Base-by-base conservation (phyloP, 1,140 invertebrate genomes). In the Stegodyphus dumicola region DNA sequence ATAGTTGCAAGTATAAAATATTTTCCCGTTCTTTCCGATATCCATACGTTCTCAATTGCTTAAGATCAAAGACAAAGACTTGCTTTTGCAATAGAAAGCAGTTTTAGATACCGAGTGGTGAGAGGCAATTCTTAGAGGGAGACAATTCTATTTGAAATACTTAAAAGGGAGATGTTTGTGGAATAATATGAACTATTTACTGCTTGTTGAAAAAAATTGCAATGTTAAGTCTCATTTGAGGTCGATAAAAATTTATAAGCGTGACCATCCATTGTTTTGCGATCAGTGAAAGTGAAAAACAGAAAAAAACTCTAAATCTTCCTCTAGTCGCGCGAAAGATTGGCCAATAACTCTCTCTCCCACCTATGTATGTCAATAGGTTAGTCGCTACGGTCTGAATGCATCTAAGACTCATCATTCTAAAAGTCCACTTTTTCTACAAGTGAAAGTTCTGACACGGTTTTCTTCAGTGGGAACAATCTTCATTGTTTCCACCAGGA, bases 181-280 rank as follows among this genome's bases (percentile, higher is more conserved):
- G 56, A 52, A 74, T 81, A 74, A 81, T 71, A 52, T 74, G n/a
- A 81, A 33, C 54, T 15, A 15, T 60, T 81, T 74, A 33, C 79
- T 60, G 70, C 33, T 33, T 60, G 13, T 69, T 15, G 13, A 51
- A 81, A 81, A 66, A 76, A 67, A 85, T 75, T 75, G 71, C 80
- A 65, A 66, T 54, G 81, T 69, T 69, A 70, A n/a, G 18, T 76
- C 73, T 60, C 80, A 85, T 85, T 77, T 85, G 60, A 76, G 81
- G 81, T 77, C 81, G 81, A 76, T 67, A 85, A 66, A 85, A 85
- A 85, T 85, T 85, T 85, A 85, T 85, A 85, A 85, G 81, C 81
- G 60, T 85, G 81, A 85, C 81, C 74, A 70, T 76, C 81, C 56
- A 85, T 85, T 85, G 81, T 85, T 70, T 83, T 66, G 78, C 56